These are phyloP conservation scores for Neoascia interrupta DNA, from an alignment of 2,888 invertebrate species.

Conservation along the genomic window DNA sequence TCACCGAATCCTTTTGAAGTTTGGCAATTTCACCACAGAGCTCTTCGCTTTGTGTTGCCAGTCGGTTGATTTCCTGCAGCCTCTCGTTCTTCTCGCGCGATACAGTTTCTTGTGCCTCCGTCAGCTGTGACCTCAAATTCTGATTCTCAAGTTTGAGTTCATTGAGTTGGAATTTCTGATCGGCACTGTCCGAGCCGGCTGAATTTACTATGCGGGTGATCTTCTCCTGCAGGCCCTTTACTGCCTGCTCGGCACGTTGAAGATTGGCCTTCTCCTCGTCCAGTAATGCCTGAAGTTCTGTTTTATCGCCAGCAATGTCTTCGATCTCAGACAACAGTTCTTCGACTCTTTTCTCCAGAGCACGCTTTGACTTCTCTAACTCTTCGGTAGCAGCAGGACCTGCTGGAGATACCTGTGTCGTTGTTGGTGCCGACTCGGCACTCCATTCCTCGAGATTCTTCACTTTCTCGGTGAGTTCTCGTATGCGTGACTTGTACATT, in stretches of 20 bases:
- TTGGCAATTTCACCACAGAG: constrained; percentile 38
- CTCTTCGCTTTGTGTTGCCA: constrained; percentile 35
- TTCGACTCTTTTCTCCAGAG: constrained; percentile 76
- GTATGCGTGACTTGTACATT: constrained; percentile 86
- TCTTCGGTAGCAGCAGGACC: constrained; percentile 13
- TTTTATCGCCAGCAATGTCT: constrained; percentile 83
- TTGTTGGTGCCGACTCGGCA: constrained; percentile 36
- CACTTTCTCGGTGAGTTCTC: constrained; percentile 85
- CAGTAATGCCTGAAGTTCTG: constrained; percentile 82
- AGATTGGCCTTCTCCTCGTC: constrained; percentile 80
- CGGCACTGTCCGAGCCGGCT: constrained; percentile 71
- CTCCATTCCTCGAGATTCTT: constrained; percentile 81
- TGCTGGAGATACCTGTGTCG: not conserved
- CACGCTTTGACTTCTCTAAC: constrained; percentile 1
- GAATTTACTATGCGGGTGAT: constrained; percentile 65
- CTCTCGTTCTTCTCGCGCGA: constrained; percentile 50
- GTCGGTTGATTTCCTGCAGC: constrained; percentile 21
- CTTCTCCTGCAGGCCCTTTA: constrained; percentile 73
- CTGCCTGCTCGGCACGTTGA: constrained; percentile 74
- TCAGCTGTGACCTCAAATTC: constrained; percentile 72
- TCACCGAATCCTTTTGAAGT: constrained; percentile 32
- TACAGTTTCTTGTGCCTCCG: constrained; percentile 68
- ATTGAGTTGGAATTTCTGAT: constrained; percentile 73
- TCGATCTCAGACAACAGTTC: constrained; percentile 81
- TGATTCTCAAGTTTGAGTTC: constrained; percentile 72